A percentile compares a stretch with the other conserved stretches of the same genome.
phyloP scores from a whole-genome alignment of 2,797 vertebrate genomes.

The Chelon auratus region DNA sequence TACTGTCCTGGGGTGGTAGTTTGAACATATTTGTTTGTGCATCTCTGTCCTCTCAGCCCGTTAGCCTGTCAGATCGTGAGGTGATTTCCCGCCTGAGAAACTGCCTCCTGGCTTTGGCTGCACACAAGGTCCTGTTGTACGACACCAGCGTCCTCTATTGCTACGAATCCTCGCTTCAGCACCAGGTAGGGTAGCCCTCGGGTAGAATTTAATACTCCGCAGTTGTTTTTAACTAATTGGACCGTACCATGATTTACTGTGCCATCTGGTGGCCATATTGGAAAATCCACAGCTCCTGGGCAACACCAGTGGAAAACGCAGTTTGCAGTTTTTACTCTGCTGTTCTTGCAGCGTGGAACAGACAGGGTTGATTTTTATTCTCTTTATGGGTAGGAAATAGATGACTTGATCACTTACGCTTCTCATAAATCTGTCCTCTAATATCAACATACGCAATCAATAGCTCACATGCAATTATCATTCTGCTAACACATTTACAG shows the following conservation, averaged over 20 bases:
- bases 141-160: constrained; percentile 98
- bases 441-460: neutral
- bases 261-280: constrained; percentile 53
- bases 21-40: neutral
- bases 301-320: constrained; percentile 1
- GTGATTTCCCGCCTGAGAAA: constrained; percentile 97
- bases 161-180: constrained; percentile 92
- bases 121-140: constrained; percentile 91
- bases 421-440: neutral
- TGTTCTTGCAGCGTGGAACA: constrained; percentile 11
- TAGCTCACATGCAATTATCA: neutral
- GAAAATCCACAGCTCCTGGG: constrained; percentile 8
- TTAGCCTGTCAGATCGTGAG: constrained; percentile 91
- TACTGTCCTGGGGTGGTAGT: neutral
- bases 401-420: constrained; percentile 14
- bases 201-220: neutral
- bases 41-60: constrained; percentile 81
- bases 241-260: constrained; percentile 2
- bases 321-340: constrained; percentile 10
- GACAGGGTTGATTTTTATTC: constrained; percentile 4
- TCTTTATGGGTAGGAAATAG: neutral
- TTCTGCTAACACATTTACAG: neutral
- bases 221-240: neutral
- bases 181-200: constrained; percentile 85
- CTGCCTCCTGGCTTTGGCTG: constrained; percentile 90